phyloP scores from a whole-genome alignment of 1,140 invertebrate genomes.

The Aphis gossypii region DNA sequence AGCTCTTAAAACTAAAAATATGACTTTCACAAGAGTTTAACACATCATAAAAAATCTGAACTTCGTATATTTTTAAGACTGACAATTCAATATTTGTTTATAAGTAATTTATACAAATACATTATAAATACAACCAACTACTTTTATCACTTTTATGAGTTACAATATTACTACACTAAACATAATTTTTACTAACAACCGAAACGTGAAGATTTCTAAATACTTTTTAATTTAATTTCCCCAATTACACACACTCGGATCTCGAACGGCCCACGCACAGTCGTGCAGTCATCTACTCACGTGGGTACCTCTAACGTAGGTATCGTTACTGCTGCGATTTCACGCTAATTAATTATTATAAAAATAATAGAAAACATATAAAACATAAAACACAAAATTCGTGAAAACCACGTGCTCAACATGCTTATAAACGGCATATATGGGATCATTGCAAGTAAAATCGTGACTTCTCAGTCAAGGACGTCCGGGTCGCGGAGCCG shows the following conservation, averaged over 20 bases:
- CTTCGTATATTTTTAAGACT: not conserved
- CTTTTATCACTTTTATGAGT: not conserved
- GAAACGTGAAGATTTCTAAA: not conserved
- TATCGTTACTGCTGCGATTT: not conserved
- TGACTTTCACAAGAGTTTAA: not conserved
- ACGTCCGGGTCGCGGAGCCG: not conserved
- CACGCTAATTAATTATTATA: not conserved
- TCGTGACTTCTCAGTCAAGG: constrained; percentile 47
- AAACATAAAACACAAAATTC: not conserved
- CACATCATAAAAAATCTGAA: not conserved
- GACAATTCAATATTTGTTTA: not conserved
- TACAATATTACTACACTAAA: not conserved
- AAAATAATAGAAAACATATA: constrained; percentile 27
- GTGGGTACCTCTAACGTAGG: not conserved
- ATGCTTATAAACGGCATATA: not conserved
- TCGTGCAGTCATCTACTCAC: not conserved
- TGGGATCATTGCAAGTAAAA: not conserved
- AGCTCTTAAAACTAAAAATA: not conserved
- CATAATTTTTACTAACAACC: not conserved
- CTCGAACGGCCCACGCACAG: not conserved
- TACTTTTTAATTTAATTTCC: not conserved
- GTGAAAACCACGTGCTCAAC: not conserved
- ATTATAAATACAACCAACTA: not conserved
- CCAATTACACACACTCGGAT: not conserved
- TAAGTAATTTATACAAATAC: not conserved